Base-by-base conservation (phyloP, 1,140 invertebrate species). In the Popillia japonica region DNA sequence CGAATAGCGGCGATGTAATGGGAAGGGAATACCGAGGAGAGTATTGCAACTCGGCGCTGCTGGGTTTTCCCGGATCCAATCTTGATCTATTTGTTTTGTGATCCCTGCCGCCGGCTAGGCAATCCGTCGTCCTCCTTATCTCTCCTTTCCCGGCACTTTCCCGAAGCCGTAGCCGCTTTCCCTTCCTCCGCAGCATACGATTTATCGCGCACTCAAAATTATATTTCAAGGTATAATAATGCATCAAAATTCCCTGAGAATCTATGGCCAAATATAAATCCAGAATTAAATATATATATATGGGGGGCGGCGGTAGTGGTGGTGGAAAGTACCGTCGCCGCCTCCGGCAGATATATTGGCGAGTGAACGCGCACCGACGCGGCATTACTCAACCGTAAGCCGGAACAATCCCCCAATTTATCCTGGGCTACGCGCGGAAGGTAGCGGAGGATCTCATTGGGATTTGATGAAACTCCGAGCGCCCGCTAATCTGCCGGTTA, bases 1-100 rank as follows among this genome's bases (percentile, higher is more conserved):
- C n/a, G 80, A n/a, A n/a, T n/a, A n/a, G n/a, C n/a, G n/a, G n/a
- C n/a, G n/a, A n/a, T n/a, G n/a, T n/a, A 81, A 73, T 40, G 11
- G 34, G n/a, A 73, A 27, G 61, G 22, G 23, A 64, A 9, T 2
- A 64, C 17, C 59, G 8, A 9, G 61, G 61, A 11, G 4, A 48
- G 44, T 48, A 64, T 27, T 17, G 61, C 61, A 17, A 22, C 61
- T 10, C n/a, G n/a, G 61, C 17, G 61, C 72, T 40, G 78, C 79
- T 83, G 83, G 83, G 80, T 81, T n/a, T n/a, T n/a, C n/a, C n/a
- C 82, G 84, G 81, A 80, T 84, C 83, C 85, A 85, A 86, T 86
- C 85, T 86, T 86, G 85, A 86, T 86, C 85, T 86, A 85, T 86
- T 85, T 86, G 85, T 86, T 86, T 85, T 84, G 84, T 86, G 85